Evolutionary conservation across 2,888 invertebrate species (phyloP).

Genomic region (Polymixis flavicincta): DNA sequence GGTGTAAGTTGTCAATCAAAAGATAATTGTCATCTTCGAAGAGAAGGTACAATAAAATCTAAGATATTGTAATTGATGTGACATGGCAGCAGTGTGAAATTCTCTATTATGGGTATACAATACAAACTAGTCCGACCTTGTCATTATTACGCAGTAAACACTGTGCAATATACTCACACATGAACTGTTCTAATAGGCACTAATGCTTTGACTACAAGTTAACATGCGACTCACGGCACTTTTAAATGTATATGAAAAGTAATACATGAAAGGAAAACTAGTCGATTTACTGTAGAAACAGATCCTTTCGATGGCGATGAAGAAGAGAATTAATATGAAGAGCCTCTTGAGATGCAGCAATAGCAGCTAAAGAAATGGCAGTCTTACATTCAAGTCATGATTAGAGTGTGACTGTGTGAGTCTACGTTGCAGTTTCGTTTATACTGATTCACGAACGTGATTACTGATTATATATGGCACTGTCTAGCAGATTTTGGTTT

Average conservation of each 20-base stretch:
- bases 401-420: neutral
- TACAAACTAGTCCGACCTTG: constrained; percentile 64
- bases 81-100: constrained; percentile 39
- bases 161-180: constrained; percentile 42
- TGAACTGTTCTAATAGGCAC: constrained; percentile 63
- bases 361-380: neutral
- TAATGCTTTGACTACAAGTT: constrained; percentile 67
- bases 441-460: neutral
- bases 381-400: neutral
- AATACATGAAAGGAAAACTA: constrained; percentile 13
- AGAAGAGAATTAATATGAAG: neutral
- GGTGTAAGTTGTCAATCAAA: constrained; percentile 11
- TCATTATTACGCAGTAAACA: constrained; percentile 64
- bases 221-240: constrained; percentile 46
- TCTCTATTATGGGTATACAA: constrained; percentile 46
- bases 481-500: neutral
- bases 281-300: constrained; percentile 3
- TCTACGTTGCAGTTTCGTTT: neutral
- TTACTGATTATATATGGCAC: neutral
- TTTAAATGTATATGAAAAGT: constrained; percentile 39
- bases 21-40: neutral
- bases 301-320: neutral
- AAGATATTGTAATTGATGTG: constrained; percentile 13
- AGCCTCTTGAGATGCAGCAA: neutral
- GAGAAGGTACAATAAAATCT: constrained; percentile 5